A percentile compares a stretch with the other conserved stretches of the same genome.
These are phyloP conservation scores for Tridacna gigas DNA, from an alignment of 2,888 invertebrate genomes.

Conservation along the genomic window DNA sequence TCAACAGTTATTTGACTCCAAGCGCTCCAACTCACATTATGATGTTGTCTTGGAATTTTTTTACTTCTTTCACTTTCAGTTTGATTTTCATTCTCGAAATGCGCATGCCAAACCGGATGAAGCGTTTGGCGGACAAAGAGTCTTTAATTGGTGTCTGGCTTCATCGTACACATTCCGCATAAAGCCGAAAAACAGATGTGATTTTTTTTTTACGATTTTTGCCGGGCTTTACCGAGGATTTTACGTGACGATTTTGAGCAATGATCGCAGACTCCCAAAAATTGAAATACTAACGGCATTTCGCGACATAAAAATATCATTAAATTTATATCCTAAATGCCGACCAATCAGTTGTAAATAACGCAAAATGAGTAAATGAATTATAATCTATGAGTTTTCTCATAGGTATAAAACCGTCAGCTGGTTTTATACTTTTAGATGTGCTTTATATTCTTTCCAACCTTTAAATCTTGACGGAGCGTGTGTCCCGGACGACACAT, in stretches of 20 bases:
- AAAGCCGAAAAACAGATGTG: not conserved
- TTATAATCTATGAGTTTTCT: conserved; percentile 1
- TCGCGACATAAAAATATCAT: no score
- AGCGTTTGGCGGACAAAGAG: not conserved
- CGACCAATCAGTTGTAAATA: not conserved
- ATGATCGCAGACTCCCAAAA: no score
- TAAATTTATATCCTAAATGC: not conserved
- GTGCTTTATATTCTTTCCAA: not conserved
- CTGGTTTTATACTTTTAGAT: not conserved
- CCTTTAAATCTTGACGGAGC: conserved; percentile 61
- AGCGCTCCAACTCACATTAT: not conserved
- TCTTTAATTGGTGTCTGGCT: not conserved
- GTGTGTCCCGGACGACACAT: conserved; percentile 80
- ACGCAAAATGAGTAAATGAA: not conserved
- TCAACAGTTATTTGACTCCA: not conserved
- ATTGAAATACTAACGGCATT: no score
- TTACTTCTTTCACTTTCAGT: conserved; percentile 22
- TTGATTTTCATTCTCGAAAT: not conserved
- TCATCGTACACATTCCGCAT: not conserved
- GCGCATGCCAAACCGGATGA: not conserved
- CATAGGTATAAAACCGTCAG: not conserved
- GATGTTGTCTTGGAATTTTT: not conserved
- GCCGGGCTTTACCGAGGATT: not conserved
- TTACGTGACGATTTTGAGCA: no score
- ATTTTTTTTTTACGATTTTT: not conserved